Evolutionary conservation across 2,888 invertebrate genomes (phyloP).

Genomic region (Drosophila lutescens): DNA sequence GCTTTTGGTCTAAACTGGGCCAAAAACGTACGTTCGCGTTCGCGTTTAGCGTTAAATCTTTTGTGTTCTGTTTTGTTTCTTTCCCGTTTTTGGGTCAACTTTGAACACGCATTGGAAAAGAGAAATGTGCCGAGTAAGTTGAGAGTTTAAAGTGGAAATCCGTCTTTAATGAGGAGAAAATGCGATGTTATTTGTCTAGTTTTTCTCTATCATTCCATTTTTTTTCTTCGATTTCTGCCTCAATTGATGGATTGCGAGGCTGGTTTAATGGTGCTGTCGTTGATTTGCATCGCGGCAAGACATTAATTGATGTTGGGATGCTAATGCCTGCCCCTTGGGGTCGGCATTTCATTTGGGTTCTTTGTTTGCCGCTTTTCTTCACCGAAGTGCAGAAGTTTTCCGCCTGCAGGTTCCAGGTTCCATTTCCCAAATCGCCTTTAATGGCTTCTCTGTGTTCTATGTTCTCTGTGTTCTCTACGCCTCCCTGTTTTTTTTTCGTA

Average conservation of each 20-base stretch:
- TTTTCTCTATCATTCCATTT: neutral
- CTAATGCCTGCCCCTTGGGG: constrained; percentile 40
- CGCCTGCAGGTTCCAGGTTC: constrained; percentile 34
- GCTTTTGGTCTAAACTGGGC: constrained; percentile 36
- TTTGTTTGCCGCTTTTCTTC: constrained; percentile 11
- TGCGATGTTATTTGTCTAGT: constrained; percentile 13
- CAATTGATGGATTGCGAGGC: constrained; percentile 38
- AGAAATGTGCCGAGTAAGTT: constrained; percentile 35
- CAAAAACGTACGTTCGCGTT: constrained; percentile 33
- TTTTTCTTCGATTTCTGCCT: constrained; percentile 10
- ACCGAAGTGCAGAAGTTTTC: constrained; percentile 11
- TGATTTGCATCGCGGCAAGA: constrained; percentile 47
- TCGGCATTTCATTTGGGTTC: constrained; percentile 31
- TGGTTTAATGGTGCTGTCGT: constrained; percentile 25
- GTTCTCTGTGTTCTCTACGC: neutral
- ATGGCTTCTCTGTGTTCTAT: constrained; percentile 16
- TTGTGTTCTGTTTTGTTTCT: constrained; percentile 12
- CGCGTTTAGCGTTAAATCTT: constrained; percentile 30
- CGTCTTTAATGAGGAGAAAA: constrained; percentile 54
- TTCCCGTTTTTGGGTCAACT: constrained; percentile 39
- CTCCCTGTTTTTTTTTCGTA: constrained; percentile 16
- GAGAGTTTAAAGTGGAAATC: constrained; percentile 50
- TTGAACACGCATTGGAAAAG: constrained; percentile 33
- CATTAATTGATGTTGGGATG: constrained; percentile 43
- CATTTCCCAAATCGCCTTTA: constrained; percentile 41